Percentiles rank a stretch among this genome's conserved stretches.
Conservation (phyloP, 2,888 invertebrate genomes). For the Latrodectus elegans region DNA sequence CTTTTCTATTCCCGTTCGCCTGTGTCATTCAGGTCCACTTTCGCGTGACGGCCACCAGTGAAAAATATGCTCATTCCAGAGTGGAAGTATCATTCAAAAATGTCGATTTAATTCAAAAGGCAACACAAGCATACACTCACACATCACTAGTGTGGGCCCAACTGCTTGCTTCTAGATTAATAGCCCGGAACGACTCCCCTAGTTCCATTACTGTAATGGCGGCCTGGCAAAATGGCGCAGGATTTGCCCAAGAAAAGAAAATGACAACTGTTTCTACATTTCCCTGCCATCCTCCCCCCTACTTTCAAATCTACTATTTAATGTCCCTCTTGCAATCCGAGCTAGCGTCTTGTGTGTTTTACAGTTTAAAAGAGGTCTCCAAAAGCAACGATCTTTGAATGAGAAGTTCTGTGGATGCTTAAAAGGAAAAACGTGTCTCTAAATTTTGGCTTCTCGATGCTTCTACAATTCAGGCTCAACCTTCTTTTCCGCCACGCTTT, state of each 20-base stretch:
- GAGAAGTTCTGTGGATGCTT: conserved; percentile 13
- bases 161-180: conserved; percentile 46
- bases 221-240: not conserved
- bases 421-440: conserved; percentile 54
- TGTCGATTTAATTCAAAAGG: conserved; percentile 42
- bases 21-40: conserved; percentile 9
- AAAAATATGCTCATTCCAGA: conserved; percentile 38
- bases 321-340: not conserved
- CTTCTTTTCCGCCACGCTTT: not conserved
- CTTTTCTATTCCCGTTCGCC: too few species aligned
- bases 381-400: not conserved
- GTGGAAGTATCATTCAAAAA: conserved; percentile 39
- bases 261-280: conserved; percentile 25
- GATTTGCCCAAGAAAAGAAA: conserved; percentile 26
- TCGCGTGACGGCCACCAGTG: not conserved
- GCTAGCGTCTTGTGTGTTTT: not conserved
- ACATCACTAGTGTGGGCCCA: not conserved
- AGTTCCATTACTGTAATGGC: conserved; percentile 46
- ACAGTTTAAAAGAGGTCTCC: not conserved
- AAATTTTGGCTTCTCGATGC: conserved; percentile 6
- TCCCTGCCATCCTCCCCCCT: not conserved
- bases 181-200: conserved; percentile 46
- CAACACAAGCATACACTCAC: conserved; percentile 14
- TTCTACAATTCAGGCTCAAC: not conserved
- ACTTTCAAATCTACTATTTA: not conserved